Evolutionary conservation across 1,140 invertebrate genomes (phyloP), one percentile per base, ranked within the genome.

Genomic region (Cyphomyrmex costatus): DNA sequence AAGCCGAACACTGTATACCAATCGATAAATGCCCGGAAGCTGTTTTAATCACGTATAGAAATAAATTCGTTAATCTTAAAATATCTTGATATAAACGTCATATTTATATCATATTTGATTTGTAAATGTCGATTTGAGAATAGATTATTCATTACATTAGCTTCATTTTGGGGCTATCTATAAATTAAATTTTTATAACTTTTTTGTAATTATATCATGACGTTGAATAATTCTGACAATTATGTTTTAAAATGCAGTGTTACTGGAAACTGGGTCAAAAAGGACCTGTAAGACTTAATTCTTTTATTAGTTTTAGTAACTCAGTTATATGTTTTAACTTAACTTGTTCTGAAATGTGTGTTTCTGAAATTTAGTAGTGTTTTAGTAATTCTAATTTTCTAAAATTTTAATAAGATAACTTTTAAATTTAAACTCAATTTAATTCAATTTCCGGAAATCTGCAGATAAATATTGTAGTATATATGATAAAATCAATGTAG

Each of bases 171-270:
- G 16, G n/a, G 1, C 21, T 30, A 60, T 51, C 3, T 36, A 73
- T 73, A 49, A 73, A 83, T 83, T 49, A 60, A 83, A 60, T 42
- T 73, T 60, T 19, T 27, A 33, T 12, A 83, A 60, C n/a, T 73
- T 3, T 0, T 3, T 8, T 73, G 71, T 73, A 83, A 83, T 83
- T 83, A 74, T 74, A 46, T 36, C 36, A 24, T 33, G 79, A 73
- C 79, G 42, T 74, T 83, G 79, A 83, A 74, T 83, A 73, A 83
- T 83, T 83, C 53, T 73, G 51, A 83, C 53, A 83, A 83, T 83
- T 71, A 80, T 4, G 56, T 58, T 80, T 58, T 80, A 58, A 82
- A 82, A 71, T 24, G 53, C 36, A 42, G 36, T 27, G 36, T 24
- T 51, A 73, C 53, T 30, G 4, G 24, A 74, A 74, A 73, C 24